phyloP scores from a whole-genome alignment of 2,113 vertebrate species.

The Athene cunicularia region DNA sequence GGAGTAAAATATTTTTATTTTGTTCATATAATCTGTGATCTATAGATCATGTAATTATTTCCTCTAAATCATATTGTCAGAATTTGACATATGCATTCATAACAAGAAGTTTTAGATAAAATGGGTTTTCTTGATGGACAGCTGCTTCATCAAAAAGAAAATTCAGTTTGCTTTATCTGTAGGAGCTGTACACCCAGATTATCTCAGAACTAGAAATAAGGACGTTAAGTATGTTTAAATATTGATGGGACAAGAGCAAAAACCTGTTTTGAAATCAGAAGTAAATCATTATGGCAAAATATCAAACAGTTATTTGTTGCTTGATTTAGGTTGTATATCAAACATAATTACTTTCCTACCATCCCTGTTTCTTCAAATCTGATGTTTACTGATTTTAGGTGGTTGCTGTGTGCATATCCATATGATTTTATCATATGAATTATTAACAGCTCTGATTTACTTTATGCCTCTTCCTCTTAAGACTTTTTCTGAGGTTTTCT shows the following conservation, averaged over 20 bases:
- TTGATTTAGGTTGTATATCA: background rate
- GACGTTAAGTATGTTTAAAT: background rate
- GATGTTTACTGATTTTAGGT: background rate
- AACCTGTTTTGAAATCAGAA: background rate
- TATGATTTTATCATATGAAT: background rate
- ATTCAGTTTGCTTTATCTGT: background rate
- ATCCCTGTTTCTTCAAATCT: background rate
- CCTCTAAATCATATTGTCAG: background rate
- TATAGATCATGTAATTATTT: background rate
- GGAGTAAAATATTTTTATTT: background rate
- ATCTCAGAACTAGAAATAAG: background rate
- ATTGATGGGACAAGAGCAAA: background rate
- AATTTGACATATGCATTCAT: background rate
- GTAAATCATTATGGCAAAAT: background rate
- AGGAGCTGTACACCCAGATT: background rate
- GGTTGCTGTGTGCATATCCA: background rate
- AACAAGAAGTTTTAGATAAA: background rate
- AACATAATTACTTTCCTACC: background rate
- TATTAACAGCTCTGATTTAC: background rate
- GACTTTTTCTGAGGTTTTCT: background rate
- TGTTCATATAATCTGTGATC: background rate
- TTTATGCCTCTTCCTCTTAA: background rate
- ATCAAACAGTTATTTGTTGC: background rate
- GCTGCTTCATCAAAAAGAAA: background rate
- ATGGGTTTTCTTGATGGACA: background rate